phyloP scores from a whole-genome alignment of 2,888 invertebrate genomes.

The Pachydiplax longipennis region DNA sequence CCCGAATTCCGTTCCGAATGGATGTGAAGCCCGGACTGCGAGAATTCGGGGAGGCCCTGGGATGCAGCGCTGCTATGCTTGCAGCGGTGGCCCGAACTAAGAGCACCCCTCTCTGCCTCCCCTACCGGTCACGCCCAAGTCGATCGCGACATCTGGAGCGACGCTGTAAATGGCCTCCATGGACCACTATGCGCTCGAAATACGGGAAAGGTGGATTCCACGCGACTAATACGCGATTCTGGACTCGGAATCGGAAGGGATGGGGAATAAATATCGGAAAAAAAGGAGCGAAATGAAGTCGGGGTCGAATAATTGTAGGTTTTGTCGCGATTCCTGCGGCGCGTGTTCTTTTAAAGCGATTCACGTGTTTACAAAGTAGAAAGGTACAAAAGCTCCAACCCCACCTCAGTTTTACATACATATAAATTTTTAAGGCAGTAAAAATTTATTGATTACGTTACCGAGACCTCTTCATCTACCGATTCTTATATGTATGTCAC shows the following conservation, averaged over 20 bases:
- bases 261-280: neutral
- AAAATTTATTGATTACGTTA: too few species aligned
- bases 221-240: neutral
- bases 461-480: too few species aligned
- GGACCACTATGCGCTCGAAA: neutral
- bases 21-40: neutral
- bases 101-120: neutral
- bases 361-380: too few species aligned
- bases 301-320: too few species aligned
- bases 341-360: too few species aligned
- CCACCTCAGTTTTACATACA: neutral
- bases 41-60: neutral
- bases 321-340: too few species aligned
- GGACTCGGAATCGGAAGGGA: neutral
- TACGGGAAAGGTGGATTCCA: neutral
- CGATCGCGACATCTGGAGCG: slow-evolving; percentile 37
- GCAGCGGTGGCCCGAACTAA: slow-evolving; percentile 36
- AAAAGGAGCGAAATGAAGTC: neutral
- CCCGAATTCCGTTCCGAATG: neutral
- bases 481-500: too few species aligned
- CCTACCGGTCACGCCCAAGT: slow-evolving; percentile 25
- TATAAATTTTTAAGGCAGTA: too few species aligned
- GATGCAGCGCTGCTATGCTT: slow-evolving; percentile 13
- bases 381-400: neutral
- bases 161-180: neutral